Base-by-base conservation (phyloP, 2,888 invertebrate genomes). In the Andrena minutula region DNA sequence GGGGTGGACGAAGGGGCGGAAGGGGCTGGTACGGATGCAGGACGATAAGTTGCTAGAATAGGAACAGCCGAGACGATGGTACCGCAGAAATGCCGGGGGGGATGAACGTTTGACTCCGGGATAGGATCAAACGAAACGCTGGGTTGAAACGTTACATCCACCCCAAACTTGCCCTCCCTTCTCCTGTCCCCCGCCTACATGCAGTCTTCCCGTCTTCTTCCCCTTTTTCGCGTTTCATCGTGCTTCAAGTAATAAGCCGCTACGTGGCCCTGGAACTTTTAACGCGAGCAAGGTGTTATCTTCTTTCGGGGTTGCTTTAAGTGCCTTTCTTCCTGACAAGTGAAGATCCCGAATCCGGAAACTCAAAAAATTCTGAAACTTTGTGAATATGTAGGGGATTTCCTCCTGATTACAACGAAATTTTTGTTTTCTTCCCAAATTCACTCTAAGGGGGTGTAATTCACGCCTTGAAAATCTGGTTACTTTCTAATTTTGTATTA, bases 91-190 rank as follows among this genome's bases (percentile, higher is more conserved):
- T 41, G 71, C 63, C 41, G 61, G 35, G 53, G 30, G 76, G 77
- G 79, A 82, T 70, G 83, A 83, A 72, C 78, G 80, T 85, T 86
- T 85, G 75, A 51, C 66, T 71, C 53, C 49, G 32, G 68, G 82
- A 63, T 75, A 76, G 76, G 85, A 87, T 86, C 84, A 83, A 86
- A 87, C 86, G 85, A 73, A 89, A 72, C 66, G 77, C 51, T 23
- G 68, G 75, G 76, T 66, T 80, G 79, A 74, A 87, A 84, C 71
- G 82, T 78, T 82, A 63, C 77, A 70, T 81, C 84, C 75, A 63
- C 68, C 70, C 66, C 53, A 53, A 73, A 77, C 73, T 76, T 75
- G 49, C 81, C 20, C 63, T 58, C 68, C 70, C 76, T 75, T 56
- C 74, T 69, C 20, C 72, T 58, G 35, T 10, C 47, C 68, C 51